Base-by-base conservation (phyloP, 2,888 invertebrate genomes). In the Drepana falcataria region DNA sequence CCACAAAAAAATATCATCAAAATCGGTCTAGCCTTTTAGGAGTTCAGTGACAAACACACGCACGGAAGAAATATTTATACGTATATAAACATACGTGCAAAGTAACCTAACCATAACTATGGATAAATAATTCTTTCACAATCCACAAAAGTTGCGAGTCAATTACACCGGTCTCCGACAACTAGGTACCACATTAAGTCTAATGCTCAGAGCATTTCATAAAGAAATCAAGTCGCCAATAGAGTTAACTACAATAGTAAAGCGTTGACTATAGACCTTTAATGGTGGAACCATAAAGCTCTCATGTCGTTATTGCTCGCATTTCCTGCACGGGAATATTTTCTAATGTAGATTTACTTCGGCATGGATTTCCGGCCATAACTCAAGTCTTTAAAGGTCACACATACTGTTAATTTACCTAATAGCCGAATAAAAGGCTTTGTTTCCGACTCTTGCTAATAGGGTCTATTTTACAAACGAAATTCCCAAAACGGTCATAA, bases 391-490 rank as follows among this genome's bases (percentile, higher is more conserved):
- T 47, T 54, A 67, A 68, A 65, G 71, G 64, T 68, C 61, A 61
- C 59, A 65, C 58, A 65, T 68, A 60, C 60, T 65, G 73, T 72
- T 75, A 73, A 73, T 76, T 71, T 66, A 63, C 67, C 59, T 75
- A 75, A 73, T 71, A 66, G 68, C 61, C 71, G 65, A 71, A 75
- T 73, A 76, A 73, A 71, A 66, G 66, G 64, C 60, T 60, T 54
- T 61, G 65, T 62, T 62, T 55, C 57, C 55, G 56, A 55, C 55
- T 53, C 55, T 52, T 57, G 62, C 65, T 75, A 73, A 70, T 73
- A 70, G 69, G 60, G 59, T 63, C 62, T 65, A 65, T 66, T 75
- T 69, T 63, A 67, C 67, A 68, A 63, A 66, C 62, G 64, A 62
- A 70, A 71, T 69, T 63, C 69, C 77, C 73, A 51, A 56, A 66